Base-by-base conservation (phyloP, 2,797 vertebrate genomes). In the Argentina silus region DNA sequence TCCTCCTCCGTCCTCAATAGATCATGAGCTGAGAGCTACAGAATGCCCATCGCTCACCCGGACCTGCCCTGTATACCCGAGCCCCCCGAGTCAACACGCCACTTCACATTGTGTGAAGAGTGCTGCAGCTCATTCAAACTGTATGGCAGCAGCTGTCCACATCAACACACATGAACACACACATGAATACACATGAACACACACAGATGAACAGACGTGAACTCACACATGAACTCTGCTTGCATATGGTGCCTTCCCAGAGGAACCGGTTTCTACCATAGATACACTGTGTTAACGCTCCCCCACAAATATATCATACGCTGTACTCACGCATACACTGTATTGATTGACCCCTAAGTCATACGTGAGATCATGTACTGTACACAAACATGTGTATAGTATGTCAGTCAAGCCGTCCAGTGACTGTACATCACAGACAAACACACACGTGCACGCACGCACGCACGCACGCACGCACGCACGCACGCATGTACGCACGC, bases 401-500 rank as follows among this genome's bases (percentile, higher is more conserved):
- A 36, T 36, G 27, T 36, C 27, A 12, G 10, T 51, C 10, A 12
- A 3, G 11, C 11, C 15, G 1, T 10, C 50, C 15, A 12, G 11
- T 9, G 48, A n/a, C n/a, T n/a, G n/a, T 15, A 69, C 36, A 57
- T 36, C n/a, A 69, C 43, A 45, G 36, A 21, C 69, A 62, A 7
- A 62, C 59, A 71, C 59, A 23, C 56, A 5, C 56, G 8, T 0
- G 21, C 56, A 23, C 56, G 21, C 17, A 23, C 3, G 21, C 56
- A 23, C 56, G 21, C 56, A 23, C 56, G 21, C 56, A 23, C 56
- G 21, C 56, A 23, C 50, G 14, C 50, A 15, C 50, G n/a, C n/a
- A 62, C 59, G 62, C 59, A 23, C 56, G 4, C 56, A 23, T 0
- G 21, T n/a, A 23, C 56, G 21, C 17, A 23, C 3, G 21, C 56